phyloP scores from a whole-genome alignment of 2,888 invertebrate genomes.

The Cephus sareptanus region DNA sequence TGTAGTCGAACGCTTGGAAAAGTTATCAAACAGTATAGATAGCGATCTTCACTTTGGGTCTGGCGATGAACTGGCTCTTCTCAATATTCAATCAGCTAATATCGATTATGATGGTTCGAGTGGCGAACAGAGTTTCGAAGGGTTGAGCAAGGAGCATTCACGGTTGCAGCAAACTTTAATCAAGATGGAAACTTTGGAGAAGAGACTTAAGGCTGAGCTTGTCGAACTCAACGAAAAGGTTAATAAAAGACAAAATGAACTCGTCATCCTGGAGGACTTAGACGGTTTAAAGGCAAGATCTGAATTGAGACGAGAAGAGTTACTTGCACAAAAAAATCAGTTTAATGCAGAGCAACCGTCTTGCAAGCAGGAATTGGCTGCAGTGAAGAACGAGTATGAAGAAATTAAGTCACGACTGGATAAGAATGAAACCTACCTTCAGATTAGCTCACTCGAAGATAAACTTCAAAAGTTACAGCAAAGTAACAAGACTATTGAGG shows the following conservation, averaged over 20 bases:
- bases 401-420: constrained; percentile 70
- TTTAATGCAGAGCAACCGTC: constrained; percentile 68
- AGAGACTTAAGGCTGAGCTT: constrained; percentile 70
- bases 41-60: constrained; percentile 68
- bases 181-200: constrained; percentile 66
- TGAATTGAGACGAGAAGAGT: constrained; percentile 69
- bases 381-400: constrained; percentile 68
- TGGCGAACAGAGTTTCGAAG: constrained; percentile 72
- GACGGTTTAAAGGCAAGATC: constrained; percentile 71
- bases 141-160: constrained; percentile 71
- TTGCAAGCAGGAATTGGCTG: constrained; percentile 68
- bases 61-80: constrained; percentile 69
- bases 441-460: constrained; percentile 77
- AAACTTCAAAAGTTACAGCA: constrained; percentile 76
- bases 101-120: constrained; percentile 63
- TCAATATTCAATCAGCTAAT: constrained; percentile 50
- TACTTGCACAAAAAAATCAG: constrained; percentile 68
- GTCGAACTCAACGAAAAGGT: constrained; percentile 78
- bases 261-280: constrained; percentile 72
- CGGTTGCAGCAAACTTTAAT: constrained; percentile 65
- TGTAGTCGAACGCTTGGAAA: constrained; percentile 74
- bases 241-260: constrained; percentile 73
- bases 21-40: constrained; percentile 75
- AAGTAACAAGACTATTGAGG: constrained; percentile 75
- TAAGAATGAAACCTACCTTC: constrained; percentile 78